Conservation (phyloP, 2,113 vertebrate genomes). For the Mixornis gularis region DNA sequence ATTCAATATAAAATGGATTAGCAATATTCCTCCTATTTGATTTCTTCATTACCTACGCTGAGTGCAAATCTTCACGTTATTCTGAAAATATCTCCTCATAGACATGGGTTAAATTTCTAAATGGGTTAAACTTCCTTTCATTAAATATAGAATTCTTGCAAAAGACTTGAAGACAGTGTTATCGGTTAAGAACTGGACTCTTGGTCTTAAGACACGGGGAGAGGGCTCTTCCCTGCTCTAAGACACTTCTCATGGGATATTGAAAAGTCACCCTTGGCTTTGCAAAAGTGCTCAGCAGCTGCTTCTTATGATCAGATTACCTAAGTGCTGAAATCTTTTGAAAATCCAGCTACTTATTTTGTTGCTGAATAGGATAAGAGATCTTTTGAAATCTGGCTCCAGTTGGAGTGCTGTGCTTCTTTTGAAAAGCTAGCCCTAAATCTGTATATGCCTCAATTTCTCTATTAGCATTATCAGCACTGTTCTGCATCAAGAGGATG, state of each 20-base stretch:
- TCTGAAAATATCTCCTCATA: neutral
- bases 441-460: slow-evolving; percentile 39
- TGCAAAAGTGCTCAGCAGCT: slow-evolving; percentile 46
- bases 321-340: slow-evolving; percentile 55
- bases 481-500: slow-evolving; percentile 15
- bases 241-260: neutral
- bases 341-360: slow-evolving; percentile 58
- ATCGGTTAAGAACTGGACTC: neutral
- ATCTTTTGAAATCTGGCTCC: slow-evolving; percentile 54
- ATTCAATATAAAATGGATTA: neutral
- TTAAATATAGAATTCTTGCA: neutral
- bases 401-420: slow-evolving; percentile 22
- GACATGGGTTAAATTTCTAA: neutral
- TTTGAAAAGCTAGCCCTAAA: slow-evolving; percentile 46
- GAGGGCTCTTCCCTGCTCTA: neutral
- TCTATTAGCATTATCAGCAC: slow-evolving; percentile 42
- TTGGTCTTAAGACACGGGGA: neutral
- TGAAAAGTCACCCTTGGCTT: neutral
- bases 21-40: neutral
- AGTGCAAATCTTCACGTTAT: neutral
- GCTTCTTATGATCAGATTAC: slow-evolving; percentile 58
- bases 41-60: neutral
- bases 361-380: slow-evolving; percentile 49
- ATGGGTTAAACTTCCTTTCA: neutral
- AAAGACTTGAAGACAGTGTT: neutral